Conservation (phyloP, 2,888 invertebrate genomes). For the Lumbricus terrestris region DNA sequence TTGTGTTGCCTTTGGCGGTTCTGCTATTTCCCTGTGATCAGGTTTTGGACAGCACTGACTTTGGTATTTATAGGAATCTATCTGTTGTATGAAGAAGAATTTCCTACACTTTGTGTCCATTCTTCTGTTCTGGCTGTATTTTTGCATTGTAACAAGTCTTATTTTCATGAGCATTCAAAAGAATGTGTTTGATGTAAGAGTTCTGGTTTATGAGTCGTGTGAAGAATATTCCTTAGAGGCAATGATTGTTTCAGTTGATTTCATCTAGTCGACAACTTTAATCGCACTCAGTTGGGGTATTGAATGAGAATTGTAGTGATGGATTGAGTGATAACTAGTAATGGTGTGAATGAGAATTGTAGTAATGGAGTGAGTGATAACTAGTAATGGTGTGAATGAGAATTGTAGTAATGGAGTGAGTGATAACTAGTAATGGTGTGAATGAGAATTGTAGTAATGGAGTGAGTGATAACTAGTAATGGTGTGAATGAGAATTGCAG, state of each 20-base stretch:
- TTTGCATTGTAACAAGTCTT: neutral
- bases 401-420: neutral
- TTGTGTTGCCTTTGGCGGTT: too few relatives aligned
- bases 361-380: neutral
- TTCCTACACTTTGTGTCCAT: neutral
- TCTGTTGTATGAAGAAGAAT: neutral
- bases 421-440: neutral
- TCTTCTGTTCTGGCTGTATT: neutral
- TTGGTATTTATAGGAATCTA: too few relatives aligned
- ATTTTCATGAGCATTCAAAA: neutral
- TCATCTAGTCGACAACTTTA: neutral
- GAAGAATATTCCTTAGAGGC: neutral
- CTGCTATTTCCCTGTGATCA: too few relatives aligned
- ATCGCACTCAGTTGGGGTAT: neutral
- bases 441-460: too few relatives aligned
- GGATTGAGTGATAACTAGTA: too few relatives aligned
- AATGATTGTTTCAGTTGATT: neutral
- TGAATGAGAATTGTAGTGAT: neutral
- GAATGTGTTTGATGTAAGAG: neutral
- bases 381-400: too few relatives aligned
- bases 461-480: too few relatives aligned
- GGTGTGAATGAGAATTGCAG: too few relatives aligned
- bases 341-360: neutral
- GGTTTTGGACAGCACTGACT: too few relatives aligned
- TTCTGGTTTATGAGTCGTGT: neutral